Percentiles rank a stretch among this genome's conserved stretches.
Evolutionary conservation across 2,113 vertebrate species (phyloP).

Genomic region (Dromiciops gliroides): DNA sequence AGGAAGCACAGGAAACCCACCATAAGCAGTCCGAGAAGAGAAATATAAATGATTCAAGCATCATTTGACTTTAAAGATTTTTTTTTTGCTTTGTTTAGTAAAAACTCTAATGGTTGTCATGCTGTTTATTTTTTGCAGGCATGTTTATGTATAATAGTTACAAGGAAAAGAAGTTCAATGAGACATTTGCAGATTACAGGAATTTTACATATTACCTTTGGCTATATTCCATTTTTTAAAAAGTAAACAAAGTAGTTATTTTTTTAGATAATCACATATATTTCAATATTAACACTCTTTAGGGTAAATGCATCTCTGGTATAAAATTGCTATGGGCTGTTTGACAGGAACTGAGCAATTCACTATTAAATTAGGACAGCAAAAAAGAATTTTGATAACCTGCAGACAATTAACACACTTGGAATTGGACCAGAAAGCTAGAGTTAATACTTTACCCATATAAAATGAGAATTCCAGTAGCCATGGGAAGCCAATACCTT

Average conservation of each 20-base stretch:
- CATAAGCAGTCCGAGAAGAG: conserved; percentile 6
- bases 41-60: conserved; percentile 12
- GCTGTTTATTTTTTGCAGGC: conserved; percentile 20
- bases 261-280: conserved; percentile 49
- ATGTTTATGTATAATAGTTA: conserved; percentile 36
- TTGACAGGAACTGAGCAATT: conserved; percentile 54
- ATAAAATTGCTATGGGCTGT: conserved; percentile 46
- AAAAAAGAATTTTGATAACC: conserved; percentile 60
- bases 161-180: conserved; percentile 41
- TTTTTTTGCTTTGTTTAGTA: conserved; percentile 40
- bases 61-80: conserved; percentile 3
- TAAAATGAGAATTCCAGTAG: conserved; percentile 58
- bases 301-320: conserved; percentile 43
- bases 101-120: conserved; percentile 27
- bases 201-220: conserved; percentile 4
- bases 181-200: conserved; percentile 17
- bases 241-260: conserved; percentile 4
- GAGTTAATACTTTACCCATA: conserved; percentile 57
- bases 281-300: conserved; percentile 8
- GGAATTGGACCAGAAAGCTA: conserved; percentile 60
- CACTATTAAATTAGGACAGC: conserved; percentile 64
- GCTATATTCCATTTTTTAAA: conserved; percentile 17
- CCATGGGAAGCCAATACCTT: not conserved
- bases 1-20: not conserved
- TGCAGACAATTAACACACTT: conserved; percentile 52